Base-by-base conservation (phyloP, 64 coral and sea anemone species). In the Montipora sp. region DNA sequence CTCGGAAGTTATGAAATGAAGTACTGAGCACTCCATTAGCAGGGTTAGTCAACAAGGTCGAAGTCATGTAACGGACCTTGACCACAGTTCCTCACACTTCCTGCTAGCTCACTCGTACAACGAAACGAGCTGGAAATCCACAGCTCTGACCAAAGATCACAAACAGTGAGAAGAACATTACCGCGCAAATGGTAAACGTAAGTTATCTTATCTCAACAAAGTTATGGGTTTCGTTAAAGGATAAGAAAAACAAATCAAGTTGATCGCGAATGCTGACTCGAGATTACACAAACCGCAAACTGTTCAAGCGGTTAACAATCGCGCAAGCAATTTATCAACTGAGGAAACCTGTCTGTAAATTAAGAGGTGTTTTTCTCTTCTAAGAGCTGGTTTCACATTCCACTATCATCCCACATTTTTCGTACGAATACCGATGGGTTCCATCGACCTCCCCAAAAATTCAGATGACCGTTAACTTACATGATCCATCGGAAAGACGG, bases 141-240 rank as follows among this genome's bases (percentile, higher is more conserved):
- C 60, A 12, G 60, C 14, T 63, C 14, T 15, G 13, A 12, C 14
- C 14, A 12, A 11, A 63, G 60, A 78, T 51, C 48, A 80, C 43
- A 80, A 24, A 22, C 50, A 23, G 3, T 20, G 24, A 80, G n/a
- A 23, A 36, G 5, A 80, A 23, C 51, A 80, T 19, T 83, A 46
- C 7, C 7, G 14, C 21, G 0, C 43, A 66, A 83, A 47, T 19
- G 15, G 27, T 83, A 67, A 83, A 66, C 58, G 23, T 23, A 45
- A 66, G 7, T 66, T 83, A 83, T 83, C 59, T 83, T 83, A 83
- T 67, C 58, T 66, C 58, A 66, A 47, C 80, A 47, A 67, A 61
- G 27, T 53, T 60, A 82, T 67, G 55, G 12, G 79, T 81, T 81
- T 81, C 79, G 5, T 53, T 23, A 21, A 13, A 59, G 21, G 10